Evolutionary conservation across 2,797 vertebrate species (phyloP).

Genomic region (Brachyrhaphis roseni): DNA sequence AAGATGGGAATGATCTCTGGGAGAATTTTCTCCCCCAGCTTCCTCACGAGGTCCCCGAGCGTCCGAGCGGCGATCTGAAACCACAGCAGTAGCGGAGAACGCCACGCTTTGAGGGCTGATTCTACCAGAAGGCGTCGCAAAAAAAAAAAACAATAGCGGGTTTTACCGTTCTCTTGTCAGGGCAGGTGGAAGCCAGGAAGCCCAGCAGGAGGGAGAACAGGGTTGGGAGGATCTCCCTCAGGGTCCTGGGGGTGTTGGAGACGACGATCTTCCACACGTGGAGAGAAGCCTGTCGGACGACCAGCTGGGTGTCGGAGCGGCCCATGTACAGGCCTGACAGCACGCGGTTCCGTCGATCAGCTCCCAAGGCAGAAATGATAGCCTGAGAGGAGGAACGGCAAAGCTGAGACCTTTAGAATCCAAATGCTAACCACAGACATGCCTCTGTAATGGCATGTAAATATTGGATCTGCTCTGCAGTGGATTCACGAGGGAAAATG

Average conservation of each 20-base stretch:
- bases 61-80: conserved; percentile 95
- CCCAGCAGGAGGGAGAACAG: conserved; percentile 94
- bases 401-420: not conserved
- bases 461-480: not conserved
- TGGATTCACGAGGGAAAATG: not conserved
- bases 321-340: conserved; percentile 98
- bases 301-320: conserved; percentile 96
- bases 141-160: not conserved
- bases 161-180: conserved; percentile 93
- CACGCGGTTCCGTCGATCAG: conserved; percentile 93
- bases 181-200: conserved; percentile 95
- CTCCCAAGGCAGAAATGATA: conserved; percentile 92
- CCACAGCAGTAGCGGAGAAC: conserved; percentile 6
- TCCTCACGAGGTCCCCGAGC: conserved; percentile 94
- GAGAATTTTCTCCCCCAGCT: conserved; percentile 97
- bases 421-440: not conserved
- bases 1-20: conserved; percentile 99
- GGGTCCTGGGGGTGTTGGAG: conserved; percentile 95
- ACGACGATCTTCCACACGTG: conserved; percentile 99
- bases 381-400: conserved; percentile 79
- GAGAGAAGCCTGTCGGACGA: conserved; percentile 95
- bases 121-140: not conserved
- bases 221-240: conserved; percentile 95
- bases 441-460: not conserved
- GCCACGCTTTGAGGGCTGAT: not conserved